These are phyloP conservation scores for Yponomeuta plumbellus DNA, from an alignment of 2,888 invertebrate genomes.

Conservation along the genomic window DNA sequence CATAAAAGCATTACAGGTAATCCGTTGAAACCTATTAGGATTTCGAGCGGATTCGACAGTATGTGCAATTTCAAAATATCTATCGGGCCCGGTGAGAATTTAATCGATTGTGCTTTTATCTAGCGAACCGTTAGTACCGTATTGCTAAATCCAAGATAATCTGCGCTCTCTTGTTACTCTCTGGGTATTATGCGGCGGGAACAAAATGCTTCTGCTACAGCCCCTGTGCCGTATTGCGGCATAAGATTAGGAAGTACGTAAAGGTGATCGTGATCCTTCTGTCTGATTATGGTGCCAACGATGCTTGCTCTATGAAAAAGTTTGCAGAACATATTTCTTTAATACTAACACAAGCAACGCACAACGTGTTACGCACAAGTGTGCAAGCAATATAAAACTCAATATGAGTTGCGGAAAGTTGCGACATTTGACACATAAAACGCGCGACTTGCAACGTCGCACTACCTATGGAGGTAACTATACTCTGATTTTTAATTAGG, in stretches of 20 bases:
- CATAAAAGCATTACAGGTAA: constrained; percentile 48
- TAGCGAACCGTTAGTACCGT: constrained; percentile 48
- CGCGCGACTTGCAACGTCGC: no score
- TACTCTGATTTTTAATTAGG: no score
- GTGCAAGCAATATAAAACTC: no score
- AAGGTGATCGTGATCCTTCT: neutral
- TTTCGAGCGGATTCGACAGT: constrained; percentile 22
- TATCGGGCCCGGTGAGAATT: constrained; percentile 28
- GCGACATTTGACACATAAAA: no score
- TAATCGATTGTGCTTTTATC: constrained; percentile 54
- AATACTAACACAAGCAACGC: no score
- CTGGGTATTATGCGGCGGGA: constrained; percentile 47
- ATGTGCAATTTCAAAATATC: constrained; percentile 21
- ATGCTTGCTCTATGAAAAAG: no score
- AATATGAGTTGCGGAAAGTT: no score
- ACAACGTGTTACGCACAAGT: no score
- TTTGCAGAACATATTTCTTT: no score
- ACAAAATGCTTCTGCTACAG: neutral
- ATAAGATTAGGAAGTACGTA: constrained; percentile 27
- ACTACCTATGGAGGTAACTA: no score
- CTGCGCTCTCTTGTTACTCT: constrained; percentile 47
- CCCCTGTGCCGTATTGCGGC: neutral
- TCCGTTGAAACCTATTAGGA: constrained; percentile 49
- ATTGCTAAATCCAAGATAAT: constrained; percentile 59
- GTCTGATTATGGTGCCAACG: neutral